A percentile compares a stretch with the other conserved stretches of the same genome.
Evolutionary conservation across 2,888 invertebrate genomes (phyloP).

Genomic region (Lottia gigantea): DNA sequence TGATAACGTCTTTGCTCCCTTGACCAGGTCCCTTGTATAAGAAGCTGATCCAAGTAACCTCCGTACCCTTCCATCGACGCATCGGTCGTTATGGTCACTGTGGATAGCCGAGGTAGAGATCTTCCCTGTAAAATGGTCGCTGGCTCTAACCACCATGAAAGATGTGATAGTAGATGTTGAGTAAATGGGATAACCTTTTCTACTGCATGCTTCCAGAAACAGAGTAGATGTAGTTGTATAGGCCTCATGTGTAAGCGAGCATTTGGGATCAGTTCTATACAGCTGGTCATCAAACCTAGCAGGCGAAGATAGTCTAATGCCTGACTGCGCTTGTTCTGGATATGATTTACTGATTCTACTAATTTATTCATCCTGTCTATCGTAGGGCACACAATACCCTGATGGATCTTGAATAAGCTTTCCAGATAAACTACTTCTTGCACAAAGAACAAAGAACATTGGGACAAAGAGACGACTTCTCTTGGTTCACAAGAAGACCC

Average conservation of each 20-base stretch:
- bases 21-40: slow-evolving; percentile 17
- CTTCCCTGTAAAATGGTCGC: not conserved
- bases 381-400: slow-evolving; percentile 25
- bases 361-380: slow-evolving; percentile 19
- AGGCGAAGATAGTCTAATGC: slow-evolving; percentile 15
- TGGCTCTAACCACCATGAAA: slow-evolving; percentile 4
- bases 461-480: slow-evolving; percentile 30
- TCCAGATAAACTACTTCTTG: slow-evolving; percentile 24
- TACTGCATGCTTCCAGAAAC: not conserved
- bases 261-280: slow-evolving; percentile 19
- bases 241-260: slow-evolving; percentile 13
- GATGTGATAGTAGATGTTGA: not conserved
- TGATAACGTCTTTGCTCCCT: not conserved
- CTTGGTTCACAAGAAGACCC: slow-evolving; percentile 29
- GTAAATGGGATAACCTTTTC: not conserved
- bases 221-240: slow-evolving; percentile 12
- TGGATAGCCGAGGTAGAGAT: not conserved
- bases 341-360: not conserved
- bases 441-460: too few relatives aligned
- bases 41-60: slow-evolving; percentile 5
- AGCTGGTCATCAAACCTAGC: not conserved
- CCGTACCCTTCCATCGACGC: slow-evolving; percentile 13
- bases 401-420: slow-evolving; percentile 18
- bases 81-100: slow-evolving; percentile 12
- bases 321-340: not conserved